Evolutionary conservation across 2,888 invertebrate genomes (phyloP).

Genomic region (Eubasilissa splendida): DNA sequence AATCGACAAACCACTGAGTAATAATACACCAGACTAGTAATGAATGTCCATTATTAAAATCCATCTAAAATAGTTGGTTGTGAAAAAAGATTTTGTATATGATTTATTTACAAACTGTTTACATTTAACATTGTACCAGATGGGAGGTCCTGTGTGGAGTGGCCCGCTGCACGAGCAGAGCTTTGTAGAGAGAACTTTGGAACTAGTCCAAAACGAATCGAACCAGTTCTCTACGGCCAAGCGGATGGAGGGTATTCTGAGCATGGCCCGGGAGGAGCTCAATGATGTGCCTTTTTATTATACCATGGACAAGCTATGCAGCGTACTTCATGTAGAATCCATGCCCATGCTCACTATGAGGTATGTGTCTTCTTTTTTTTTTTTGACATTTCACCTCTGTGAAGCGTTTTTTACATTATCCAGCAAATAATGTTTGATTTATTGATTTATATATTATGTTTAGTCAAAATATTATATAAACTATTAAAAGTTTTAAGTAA

Average conservation of each 20-base stretch:
- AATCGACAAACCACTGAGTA: too few species aligned
- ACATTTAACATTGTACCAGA: constrained; percentile 66
- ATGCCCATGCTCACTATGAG: constrained; percentile 81
- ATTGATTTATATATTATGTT: too few species aligned
- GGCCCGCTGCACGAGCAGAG: constrained; percentile 85
- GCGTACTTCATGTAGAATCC: constrained; percentile 79
- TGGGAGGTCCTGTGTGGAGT: constrained; percentile 97
- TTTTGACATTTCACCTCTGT: too few species aligned
- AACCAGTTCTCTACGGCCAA: constrained; percentile 78
- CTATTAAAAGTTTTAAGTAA: neutral
- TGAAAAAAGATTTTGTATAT: too few species aligned
- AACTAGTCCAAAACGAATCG: constrained; percentile 66
- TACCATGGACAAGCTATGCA: constrained; percentile 83
- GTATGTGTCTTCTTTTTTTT: constrained; percentile 64
- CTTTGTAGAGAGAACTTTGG: constrained; percentile 82
- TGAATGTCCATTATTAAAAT: too few species aligned
- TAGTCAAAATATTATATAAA: too few species aligned
- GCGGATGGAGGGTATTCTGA: constrained; percentile 86
- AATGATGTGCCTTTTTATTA: constrained; percentile 90
- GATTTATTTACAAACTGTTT: too few species aligned
- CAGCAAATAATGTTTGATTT: too few species aligned
- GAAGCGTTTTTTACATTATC: too few species aligned
- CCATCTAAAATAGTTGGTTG: too few species aligned
- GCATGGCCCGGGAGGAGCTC: constrained; percentile 88
- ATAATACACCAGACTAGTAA: too few species aligned